These are phyloP conservation scores for Haliclystus octoradiatus DNA, from an alignment of 30 jellyfish, hydroid and myxozoan species.

Conservation along the genomic window DNA sequence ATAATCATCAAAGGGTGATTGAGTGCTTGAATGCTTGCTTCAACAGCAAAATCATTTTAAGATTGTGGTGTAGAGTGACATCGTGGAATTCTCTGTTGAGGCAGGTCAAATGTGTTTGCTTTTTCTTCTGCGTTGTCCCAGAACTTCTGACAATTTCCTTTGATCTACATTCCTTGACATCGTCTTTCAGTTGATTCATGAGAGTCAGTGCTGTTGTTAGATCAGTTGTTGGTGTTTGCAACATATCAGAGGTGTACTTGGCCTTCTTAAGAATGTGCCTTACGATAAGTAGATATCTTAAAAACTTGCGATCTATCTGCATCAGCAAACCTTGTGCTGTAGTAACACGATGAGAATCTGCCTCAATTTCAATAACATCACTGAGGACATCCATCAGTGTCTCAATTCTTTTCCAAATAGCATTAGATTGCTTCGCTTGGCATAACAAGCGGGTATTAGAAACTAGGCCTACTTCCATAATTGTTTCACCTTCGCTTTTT, in stretches of 20 bases:
- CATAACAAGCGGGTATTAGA: slow-evolving; percentile 49
- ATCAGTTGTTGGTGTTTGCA: not conserved
- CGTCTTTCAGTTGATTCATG: not conserved
- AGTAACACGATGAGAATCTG: slow-evolving; percentile 2
- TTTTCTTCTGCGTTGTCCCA: not conserved
- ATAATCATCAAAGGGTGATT: too few relatives aligned
- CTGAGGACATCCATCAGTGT: slow-evolving; percentile 15
- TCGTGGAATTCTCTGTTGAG: not conserved
- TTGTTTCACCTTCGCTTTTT: not conserved
- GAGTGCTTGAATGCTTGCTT: not conserved
- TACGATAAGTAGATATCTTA: slow-evolving; percentile 24
- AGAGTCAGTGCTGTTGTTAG: not conserved
- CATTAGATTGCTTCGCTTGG: slow-evolving; percentile 44
- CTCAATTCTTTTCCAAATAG: slow-evolving; percentile 21
- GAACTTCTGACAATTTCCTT: not conserved
- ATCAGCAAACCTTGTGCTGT: slow-evolving; percentile 13
- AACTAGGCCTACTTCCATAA: slow-evolving; percentile 26
- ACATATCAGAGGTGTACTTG: not conserved
- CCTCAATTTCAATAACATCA: slow-evolving; percentile 12
- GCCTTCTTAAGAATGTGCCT: slow-evolving; percentile 6
- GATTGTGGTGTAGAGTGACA: not conserved
- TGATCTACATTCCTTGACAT: not conserved
- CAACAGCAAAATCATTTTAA: not conserved
- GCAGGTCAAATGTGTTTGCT: not conserved
- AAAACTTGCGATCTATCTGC: slow-evolving; percentile 18